Evolutionary conservation across 2,888 invertebrate genomes (phyloP).

Genomic region (Nyleta sp.): DNA sequence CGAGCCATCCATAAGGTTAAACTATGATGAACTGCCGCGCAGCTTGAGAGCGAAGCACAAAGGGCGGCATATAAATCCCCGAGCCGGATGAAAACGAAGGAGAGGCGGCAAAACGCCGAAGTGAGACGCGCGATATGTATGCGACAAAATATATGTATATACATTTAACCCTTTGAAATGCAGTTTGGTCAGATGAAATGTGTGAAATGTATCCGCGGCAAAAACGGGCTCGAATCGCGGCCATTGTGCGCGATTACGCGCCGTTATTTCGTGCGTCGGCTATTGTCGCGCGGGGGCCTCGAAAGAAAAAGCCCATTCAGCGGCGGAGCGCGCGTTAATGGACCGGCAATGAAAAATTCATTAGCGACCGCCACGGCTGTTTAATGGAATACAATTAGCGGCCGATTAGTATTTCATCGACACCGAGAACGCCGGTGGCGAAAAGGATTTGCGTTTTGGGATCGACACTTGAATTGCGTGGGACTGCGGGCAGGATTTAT

Average conservation of each 20-base stretch:
- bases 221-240: slow-evolving; percentile 5
- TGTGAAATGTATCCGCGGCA: slow-evolving; percentile 31
- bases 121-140: slow-evolving; percentile 34
- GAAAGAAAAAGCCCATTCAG: too few species aligned
- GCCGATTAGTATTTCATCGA: too few species aligned
- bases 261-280: slow-evolving; percentile 1
- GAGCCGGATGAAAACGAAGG: slow-evolving; percentile 57
- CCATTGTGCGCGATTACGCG: slow-evolving; percentile 17
- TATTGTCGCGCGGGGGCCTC: too few species aligned
- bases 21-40: slow-evolving; percentile 64
- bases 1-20: slow-evolving; percentile 60
- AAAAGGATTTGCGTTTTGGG: slow-evolving; percentile 1
- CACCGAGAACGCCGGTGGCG: too few species aligned
- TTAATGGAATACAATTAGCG: slow-evolving; percentile 16
- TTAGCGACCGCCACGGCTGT: too few species aligned
- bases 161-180: slow-evolving; percentile 35
- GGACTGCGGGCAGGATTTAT: too few species aligned
- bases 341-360: slow-evolving; percentile 26
- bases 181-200: slow-evolving; percentile 38
- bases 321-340: not conserved
- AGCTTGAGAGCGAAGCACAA: slow-evolving; percentile 57
- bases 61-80: slow-evolving; percentile 58
- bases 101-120: slow-evolving; percentile 39
- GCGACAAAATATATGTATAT: slow-evolving; percentile 51
- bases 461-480: too few species aligned